Base-by-base conservation (phyloP, 2,113 vertebrate species). In the Fulica atra region DNA sequence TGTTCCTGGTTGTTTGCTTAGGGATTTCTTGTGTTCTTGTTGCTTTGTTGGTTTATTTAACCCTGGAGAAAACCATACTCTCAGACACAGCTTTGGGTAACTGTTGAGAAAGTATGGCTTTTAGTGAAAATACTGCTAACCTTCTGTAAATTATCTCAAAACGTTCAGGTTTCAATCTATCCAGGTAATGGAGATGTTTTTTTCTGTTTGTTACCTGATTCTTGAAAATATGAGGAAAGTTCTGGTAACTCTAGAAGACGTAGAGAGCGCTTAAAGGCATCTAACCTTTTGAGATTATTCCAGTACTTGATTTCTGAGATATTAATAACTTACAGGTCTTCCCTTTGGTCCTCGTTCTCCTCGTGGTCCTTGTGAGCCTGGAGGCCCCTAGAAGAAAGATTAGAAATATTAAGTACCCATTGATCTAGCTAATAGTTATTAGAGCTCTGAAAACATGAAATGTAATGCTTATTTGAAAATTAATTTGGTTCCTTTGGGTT, bases 261-360 rank as follows among this genome's bases (percentile, higher is more conserved):
- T 0, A 24, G 71, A 77, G 38, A 50, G 7, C 78, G n/a, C 70
- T 78, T 71, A 85, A 92, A 80, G 21, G 13, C 23, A 69, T 46
- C 69, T 65, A 42, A 72, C 28, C 14, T 73, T 74, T n/a, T 51
- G 54, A 86, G 28, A 31, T 77, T 72, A 72, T 31, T 33, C 13
- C 44, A 65, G 11, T 31, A 63, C 59, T 81, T 89, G 38, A 42
- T 73, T 89, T 73, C 66, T 80, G 48, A 79, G 53, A 33, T 20
- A 78, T 59, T 3, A 54, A 26, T 77, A 90, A 98, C 99, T 92
- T 98, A 99, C 99, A 83, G 98, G 99, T 97, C 98, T 98, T 97
- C 99, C 99, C 97, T 99, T 99, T 81, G 98, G 92, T 92, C 99
- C 99, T 57, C 98, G 97, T 35, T 98, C 94, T 97, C 99, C 99